Percentiles rank a stretch among this genome's conserved stretches.
phyloP scores from a whole-genome alignment of 2,797 vertebrate genomes.

The Tinamus major region DNA sequence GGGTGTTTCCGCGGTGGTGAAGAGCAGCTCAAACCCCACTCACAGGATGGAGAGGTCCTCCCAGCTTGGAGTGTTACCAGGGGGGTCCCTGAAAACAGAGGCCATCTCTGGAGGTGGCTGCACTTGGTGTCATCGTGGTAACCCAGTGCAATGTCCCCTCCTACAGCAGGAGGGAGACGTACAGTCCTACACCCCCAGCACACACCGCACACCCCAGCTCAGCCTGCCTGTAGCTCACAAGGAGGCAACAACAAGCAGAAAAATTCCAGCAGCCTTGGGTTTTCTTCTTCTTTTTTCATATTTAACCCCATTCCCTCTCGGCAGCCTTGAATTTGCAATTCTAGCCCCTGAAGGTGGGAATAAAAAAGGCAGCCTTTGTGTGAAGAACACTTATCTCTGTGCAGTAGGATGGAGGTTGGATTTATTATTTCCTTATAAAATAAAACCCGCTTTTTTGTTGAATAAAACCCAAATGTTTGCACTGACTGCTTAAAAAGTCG shows the following conservation, averaged over 20 bases:
- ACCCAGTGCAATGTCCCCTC: fast-evolving
- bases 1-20: neutral
- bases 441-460: neutral
- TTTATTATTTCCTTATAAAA: neutral
- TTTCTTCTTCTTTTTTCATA: neutral
- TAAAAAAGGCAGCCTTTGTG: neutral
- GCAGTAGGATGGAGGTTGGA: neutral
- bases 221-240: neutral
- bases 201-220: neutral
- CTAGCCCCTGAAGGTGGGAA: neutral
- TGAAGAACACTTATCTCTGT: neutral
- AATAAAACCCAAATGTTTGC: conserved; percentile 18
- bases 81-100: fast-evolving
- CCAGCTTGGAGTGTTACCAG: neutral
- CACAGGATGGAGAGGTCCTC: neutral
- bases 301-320: neutral
- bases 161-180: fast-evolving
- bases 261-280: fast-evolving
- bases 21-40: neutral
- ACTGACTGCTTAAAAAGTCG: neutral
- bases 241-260: neutral
- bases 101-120: neutral
- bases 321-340: neutral
- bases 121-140: neutral
- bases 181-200: neutral